These are phyloP conservation scores for Melanocharis versteri DNA, from an alignment of 2,113 vertebrate genomes.

Conservation along the genomic window DNA sequence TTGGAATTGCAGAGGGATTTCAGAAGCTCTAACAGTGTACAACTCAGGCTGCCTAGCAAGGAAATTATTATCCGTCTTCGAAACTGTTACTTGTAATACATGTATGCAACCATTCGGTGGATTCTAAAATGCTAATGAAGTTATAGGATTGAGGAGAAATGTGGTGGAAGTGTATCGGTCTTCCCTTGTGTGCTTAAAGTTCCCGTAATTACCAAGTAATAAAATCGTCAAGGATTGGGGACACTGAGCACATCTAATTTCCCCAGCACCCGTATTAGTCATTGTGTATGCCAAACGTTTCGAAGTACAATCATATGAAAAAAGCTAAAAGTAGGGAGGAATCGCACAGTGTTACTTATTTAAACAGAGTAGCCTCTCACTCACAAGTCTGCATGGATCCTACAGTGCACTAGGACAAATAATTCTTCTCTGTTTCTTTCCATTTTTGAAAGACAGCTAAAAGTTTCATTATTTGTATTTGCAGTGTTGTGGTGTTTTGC, in stretches of 20 bases:
- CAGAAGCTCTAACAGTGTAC: background rate
- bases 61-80: background rate
- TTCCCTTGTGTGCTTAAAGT: background rate
- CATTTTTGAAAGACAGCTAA: background rate
- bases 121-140: constrained; percentile 31
- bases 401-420: accelerated
- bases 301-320: background rate
- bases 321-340: background rate
- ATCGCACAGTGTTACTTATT: background rate
- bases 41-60: background rate
- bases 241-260: background rate
- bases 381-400: background rate
- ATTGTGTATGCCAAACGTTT: background rate
- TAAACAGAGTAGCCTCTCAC: background rate
- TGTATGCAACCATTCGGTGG: background rate
- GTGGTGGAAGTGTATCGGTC: background rate
- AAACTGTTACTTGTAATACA: background rate
- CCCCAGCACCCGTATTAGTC: background rate
- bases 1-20: background rate
- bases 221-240: background rate
- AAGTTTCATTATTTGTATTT: background rate
- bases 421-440: background rate
- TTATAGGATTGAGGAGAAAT: background rate
- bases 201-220: background rate
- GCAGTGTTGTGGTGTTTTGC: background rate